Conservation (phyloP, 2,113 vertebrate genomes). For the Tupaia tana region DNA sequence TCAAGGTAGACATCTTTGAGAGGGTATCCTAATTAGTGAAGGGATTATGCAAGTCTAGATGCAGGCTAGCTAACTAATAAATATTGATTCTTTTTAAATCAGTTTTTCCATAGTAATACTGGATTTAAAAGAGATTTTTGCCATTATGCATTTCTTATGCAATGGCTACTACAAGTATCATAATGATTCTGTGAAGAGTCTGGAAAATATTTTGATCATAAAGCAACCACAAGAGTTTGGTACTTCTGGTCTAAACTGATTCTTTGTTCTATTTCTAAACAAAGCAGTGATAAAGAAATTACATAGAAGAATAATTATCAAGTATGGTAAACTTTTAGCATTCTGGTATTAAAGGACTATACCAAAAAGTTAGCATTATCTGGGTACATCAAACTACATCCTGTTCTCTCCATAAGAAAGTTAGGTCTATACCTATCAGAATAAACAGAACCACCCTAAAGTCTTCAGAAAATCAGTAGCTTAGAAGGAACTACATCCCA, state of each 20-base stretch:
- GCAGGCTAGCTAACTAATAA: neutral
- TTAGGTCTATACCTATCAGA: neutral
- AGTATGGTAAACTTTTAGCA: neutral
- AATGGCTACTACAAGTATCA: neutral
- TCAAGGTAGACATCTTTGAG: neutral
- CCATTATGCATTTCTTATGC: neutral
- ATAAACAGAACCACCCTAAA: constrained; percentile 17
- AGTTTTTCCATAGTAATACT: neutral
- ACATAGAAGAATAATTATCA: neutral
- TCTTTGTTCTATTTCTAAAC: constrained; percentile 31
- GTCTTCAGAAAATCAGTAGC: constrained; percentile 20
- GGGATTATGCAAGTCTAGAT: neutral
- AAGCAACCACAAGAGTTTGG: neutral
- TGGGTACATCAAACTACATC: neutral
- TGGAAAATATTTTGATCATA: constrained; percentile 29
- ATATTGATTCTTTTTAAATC: neutral
- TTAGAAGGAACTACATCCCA: neutral
- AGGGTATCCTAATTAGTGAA: neutral
- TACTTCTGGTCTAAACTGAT: constrained; percentile 10
- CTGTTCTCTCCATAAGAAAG: constrained; percentile 12
- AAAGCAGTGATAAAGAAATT: constrained; percentile 41
- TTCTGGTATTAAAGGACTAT: neutral
- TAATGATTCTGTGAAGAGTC: neutral
- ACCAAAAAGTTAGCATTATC: neutral
- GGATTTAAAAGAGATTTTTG: neutral